phyloP scores from a whole-genome alignment of 2,797 vertebrate genomes.

The Sebastes minor region DNA sequence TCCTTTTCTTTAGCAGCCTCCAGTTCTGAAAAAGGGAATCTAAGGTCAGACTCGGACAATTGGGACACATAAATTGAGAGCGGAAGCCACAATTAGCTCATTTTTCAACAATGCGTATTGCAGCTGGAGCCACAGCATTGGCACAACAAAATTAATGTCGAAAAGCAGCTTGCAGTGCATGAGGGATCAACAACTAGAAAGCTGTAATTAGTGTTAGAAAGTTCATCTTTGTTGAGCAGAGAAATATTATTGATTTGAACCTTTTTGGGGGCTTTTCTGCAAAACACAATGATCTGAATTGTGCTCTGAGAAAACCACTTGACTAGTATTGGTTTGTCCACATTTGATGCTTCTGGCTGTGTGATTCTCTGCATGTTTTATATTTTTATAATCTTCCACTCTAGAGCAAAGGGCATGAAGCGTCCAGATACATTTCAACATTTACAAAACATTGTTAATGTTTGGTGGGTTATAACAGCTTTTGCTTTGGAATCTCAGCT shows the following conservation, averaged over 20 bases:
- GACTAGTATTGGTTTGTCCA: background rate
- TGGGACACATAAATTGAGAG: background rate
- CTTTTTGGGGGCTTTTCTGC: background rate
- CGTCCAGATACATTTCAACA: background rate
- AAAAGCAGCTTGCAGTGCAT: background rate
- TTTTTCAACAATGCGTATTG: background rate
- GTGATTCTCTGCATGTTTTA: background rate
- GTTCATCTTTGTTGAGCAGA: background rate
- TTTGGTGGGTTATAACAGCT: background rate
- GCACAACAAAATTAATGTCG: background rate
- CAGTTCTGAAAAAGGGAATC: conserved; percentile 39
- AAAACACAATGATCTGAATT: background rate
- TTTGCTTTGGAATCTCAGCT: background rate
- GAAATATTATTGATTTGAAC: background rate
- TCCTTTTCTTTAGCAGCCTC: conserved; percentile 46
- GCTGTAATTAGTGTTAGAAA: background rate
- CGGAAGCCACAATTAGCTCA: background rate
- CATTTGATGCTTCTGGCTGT: background rate
- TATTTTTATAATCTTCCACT: background rate
- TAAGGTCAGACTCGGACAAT: background rate
- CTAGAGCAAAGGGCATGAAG: background rate
- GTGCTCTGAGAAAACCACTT: background rate
- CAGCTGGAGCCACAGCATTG: background rate
- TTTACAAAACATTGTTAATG: background rate
- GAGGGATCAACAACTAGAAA: background rate